Percentiles rank a stretch among this genome's conserved stretches.
phyloP scores from a whole-genome alignment of 2,113 vertebrate species.

The Seriola aureovittata region DNA sequence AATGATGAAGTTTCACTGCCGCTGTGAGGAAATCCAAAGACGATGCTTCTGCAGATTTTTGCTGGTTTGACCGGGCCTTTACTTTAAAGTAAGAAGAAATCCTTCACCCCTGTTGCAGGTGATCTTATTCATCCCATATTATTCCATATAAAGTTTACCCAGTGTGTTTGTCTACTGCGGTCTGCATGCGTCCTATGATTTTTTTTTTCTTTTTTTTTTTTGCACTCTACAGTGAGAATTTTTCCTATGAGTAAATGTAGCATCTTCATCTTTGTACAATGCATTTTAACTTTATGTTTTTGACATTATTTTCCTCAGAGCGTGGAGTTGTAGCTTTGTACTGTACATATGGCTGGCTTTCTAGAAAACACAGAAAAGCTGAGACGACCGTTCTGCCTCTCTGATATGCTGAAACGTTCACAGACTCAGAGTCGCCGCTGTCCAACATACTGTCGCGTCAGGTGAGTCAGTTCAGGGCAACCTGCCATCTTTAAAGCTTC shows the following conservation, averaged over 20 bases:
- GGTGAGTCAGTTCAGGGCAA: neutral
- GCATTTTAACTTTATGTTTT: conserved; percentile 35
- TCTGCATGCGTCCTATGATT: conserved; percentile 77
- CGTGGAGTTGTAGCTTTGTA: neutral
- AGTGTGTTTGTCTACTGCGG: conserved; percentile 67
- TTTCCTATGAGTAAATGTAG: conserved; percentile 53
- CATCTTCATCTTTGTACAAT: conserved; percentile 60
- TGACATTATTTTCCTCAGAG: conserved; percentile 24
- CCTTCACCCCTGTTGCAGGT: neutral
- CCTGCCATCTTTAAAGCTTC: conserved; percentile 19
- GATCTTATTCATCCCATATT: conserved; percentile 12
- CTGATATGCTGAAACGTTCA: conserved; percentile 20
- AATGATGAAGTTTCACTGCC: neutral
- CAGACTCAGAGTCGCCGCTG: neutral
- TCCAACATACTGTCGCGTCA: conserved; percentile 1
- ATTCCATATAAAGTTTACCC: conserved; percentile 43
- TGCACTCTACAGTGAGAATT: conserved; percentile 60
- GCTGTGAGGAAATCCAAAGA: neutral
- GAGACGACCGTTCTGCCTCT: conserved; percentile 5
- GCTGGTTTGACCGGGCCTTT: conserved; percentile 31
- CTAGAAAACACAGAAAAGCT: conserved; percentile 41
- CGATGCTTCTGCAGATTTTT: neutral
- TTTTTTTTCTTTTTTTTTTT: conserved; percentile 21
- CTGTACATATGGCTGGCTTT: conserved; percentile 66
- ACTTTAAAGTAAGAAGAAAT: conserved; percentile 12